Evolutionary conservation across 2,797 vertebrate species (phyloP).

Genomic region (Avahi laniger): DNA sequence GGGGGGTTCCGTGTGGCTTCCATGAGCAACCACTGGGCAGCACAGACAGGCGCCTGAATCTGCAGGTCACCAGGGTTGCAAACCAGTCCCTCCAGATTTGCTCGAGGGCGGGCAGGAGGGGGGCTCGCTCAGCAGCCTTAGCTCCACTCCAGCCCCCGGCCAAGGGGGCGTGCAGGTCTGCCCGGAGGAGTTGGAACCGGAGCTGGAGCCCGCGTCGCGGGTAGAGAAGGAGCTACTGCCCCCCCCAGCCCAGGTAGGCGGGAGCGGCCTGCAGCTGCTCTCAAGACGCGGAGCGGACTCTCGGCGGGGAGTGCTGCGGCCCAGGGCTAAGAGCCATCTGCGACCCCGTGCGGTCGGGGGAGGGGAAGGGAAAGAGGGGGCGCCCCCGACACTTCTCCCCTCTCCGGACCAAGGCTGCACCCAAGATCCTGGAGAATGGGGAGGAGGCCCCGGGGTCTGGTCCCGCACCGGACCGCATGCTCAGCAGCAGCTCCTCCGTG

Average conservation of each 20-base stretch:
- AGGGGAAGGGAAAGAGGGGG: not conserved
- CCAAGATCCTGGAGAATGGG: slow-evolving; percentile 74
- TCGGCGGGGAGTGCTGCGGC: not conserved
- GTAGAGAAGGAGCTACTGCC: not conserved
- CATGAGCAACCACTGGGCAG: not conserved
- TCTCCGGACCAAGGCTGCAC: slow-evolving; percentile 18
- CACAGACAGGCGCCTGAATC: not conserved
- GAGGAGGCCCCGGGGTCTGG: slow-evolving; percentile 29
- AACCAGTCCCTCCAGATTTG: not conserved
- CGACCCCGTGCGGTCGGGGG: not conserved
- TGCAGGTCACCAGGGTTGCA: not conserved
- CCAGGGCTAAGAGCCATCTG: rapidly evolving
- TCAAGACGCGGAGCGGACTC: slow-evolving; percentile 60
- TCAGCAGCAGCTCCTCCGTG: slow-evolving; percentile 88
- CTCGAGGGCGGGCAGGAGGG: not conserved
- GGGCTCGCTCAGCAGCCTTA: not conserved
- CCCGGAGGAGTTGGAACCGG: not conserved
- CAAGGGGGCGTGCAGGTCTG: not conserved
- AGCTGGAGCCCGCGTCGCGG: not conserved
- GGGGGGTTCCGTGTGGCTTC: not conserved
- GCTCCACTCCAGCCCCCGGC: slow-evolving; percentile 4
- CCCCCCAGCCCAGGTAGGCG: slow-evolving; percentile 68
- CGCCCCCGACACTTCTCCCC: not conserved
- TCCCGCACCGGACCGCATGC: slow-evolving; percentile 56
- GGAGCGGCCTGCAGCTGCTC: slow-evolving; percentile 36